Conservation (phyloP, 2,797 vertebrate genomes). For the Poecile montanus region DNA sequence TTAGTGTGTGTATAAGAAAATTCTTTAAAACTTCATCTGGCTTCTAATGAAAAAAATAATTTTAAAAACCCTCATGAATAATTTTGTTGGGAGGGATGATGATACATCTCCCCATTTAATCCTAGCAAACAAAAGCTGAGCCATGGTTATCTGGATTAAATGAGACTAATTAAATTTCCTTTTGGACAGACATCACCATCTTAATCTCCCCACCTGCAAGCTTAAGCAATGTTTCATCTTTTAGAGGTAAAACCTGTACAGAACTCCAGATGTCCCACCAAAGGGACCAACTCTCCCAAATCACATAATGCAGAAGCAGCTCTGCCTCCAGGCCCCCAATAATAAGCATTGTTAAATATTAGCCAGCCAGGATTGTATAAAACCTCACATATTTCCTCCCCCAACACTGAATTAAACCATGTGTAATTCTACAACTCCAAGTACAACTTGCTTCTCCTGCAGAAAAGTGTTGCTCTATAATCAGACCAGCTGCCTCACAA, state of each 20-base stretch:
- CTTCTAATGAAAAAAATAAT: not conserved
- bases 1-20: not conserved
- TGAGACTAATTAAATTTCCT: not conserved
- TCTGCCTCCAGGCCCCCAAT: not conserved
- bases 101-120: not conserved
- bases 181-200: not conserved
- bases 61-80: fast-evolving
- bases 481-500: not conserved
- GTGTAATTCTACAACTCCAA: not conserved
- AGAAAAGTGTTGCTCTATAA: not conserved
- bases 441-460: not conserved
- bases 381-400: not conserved
- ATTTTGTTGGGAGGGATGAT: not conserved
- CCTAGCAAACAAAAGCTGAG: not conserved
- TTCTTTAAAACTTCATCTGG: not conserved
- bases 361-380: not conserved
- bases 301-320: not conserved
- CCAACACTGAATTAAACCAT: not conserved
- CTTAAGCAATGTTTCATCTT: not conserved
- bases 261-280: not conserved
- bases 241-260: not conserved
- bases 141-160: not conserved
- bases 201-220: not conserved
- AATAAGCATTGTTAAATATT: conserved; percentile 3
- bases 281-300: not conserved